phyloP scores from a whole-genome alignment of 2,888 invertebrate species.

The Rhodophaea formosa region DNA sequence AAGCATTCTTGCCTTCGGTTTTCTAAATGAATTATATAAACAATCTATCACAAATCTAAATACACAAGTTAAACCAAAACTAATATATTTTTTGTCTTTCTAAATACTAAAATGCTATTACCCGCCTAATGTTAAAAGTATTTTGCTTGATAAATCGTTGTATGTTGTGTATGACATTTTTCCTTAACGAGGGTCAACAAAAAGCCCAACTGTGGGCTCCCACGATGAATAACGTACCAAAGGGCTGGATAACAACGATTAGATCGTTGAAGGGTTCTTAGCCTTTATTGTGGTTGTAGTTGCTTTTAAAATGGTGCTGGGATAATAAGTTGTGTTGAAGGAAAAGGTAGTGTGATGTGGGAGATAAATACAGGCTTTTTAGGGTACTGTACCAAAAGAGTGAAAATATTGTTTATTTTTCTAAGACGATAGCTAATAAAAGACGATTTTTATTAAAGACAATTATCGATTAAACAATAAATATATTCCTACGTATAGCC shows the following conservation, averaged over 20 bases:
- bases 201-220: slow-evolving; percentile 6
- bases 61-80: too few relatives aligned
- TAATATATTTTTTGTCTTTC: neutral
- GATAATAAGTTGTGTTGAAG: too few relatives aligned
- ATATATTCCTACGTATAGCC: too few relatives aligned
- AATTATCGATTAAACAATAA: too few relatives aligned
- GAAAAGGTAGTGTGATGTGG: too few relatives aligned
- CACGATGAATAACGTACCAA: slow-evolving; percentile 5
- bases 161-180: slow-evolving; percentile 9
- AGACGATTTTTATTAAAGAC: too few relatives aligned
- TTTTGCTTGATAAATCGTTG: neutral
- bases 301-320: slow-evolving; percentile 5
- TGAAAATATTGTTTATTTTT: too few relatives aligned
- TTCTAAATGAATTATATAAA: neutral
- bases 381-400: too few relatives aligned
- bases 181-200: slow-evolving; percentile 15
- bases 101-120: neutral
- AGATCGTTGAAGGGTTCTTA: slow-evolving; percentile 7
- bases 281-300: slow-evolving; percentile 1
- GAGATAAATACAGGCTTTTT: too few relatives aligned
- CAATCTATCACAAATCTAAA: neutral
- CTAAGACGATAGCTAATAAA: too few relatives aligned
- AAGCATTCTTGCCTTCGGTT: neutral
- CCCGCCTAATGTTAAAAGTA: neutral
- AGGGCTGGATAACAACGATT: neutral